Evolutionary conservation across 2,797 vertebrate species (phyloP).

Genomic region (Thunnus albacares): DNA sequence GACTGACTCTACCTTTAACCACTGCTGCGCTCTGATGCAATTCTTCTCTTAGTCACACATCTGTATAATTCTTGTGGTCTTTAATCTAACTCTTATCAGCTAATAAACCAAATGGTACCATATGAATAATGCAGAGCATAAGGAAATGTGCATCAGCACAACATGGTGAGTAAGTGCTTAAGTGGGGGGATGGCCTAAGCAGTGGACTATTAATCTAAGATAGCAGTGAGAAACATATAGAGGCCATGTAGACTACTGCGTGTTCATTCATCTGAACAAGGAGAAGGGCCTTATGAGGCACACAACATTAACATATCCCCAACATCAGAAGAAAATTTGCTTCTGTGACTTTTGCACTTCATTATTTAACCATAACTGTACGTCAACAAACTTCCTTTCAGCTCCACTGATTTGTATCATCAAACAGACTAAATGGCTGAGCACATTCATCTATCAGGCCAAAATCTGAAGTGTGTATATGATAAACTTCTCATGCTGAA

Average conservation of each 20-base stretch:
- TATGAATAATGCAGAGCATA: slow-evolving; percentile 60
- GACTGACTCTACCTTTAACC: background rate
- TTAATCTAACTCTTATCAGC: slow-evolving; percentile 48
- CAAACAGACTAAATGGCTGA: slow-evolving; percentile 26
- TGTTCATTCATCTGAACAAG: slow-evolving; percentile 66
- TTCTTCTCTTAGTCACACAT: slow-evolving; percentile 5
- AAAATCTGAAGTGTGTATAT: background rate
- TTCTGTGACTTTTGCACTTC: slow-evolving; percentile 45
- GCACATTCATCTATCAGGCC: slow-evolving; percentile 18
- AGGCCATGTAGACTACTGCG: slow-evolving; percentile 61
- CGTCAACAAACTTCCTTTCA: slow-evolving; percentile 52
- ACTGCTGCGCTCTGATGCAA: background rate
- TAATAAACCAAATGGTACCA: slow-evolving; percentile 32
- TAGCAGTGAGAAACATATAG: slow-evolving; percentile 57
- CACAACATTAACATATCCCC: slow-evolving; percentile 51
- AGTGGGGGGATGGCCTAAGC: slow-evolving; percentile 20
- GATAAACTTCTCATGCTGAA: slow-evolving; percentile 21
- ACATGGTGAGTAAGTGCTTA: slow-evolving; percentile 33
- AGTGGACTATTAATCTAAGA: slow-evolving; percentile 59
- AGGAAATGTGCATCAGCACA: slow-evolving; percentile 50
- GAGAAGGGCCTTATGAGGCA: slow-evolving; percentile 49
- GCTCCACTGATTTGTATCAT: slow-evolving; percentile 40
- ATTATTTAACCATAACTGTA: slow-evolving; percentile 43
- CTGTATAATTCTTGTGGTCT: slow-evolving; percentile 28
- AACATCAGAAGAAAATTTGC: slow-evolving; percentile 43